Base-by-base conservation (phyloP, 2,888 invertebrate species). In the Lacanobia oleracea region DNA sequence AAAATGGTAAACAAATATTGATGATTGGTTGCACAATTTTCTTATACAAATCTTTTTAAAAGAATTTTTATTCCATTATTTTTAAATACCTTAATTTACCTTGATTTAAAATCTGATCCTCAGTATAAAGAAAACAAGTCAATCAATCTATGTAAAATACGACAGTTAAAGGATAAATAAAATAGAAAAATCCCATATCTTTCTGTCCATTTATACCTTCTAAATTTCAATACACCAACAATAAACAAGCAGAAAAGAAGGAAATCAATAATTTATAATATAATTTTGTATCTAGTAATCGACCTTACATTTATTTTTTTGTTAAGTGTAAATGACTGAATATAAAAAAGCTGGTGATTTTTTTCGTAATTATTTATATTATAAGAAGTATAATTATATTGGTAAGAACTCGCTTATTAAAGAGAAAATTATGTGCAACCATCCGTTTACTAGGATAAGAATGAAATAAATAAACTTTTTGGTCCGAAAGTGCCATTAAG, bases 401-500 rank as follows among this genome's bases (percentile, higher is more conserved):
- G 33, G 64, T 74, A 43, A 14, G 48, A 45, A 23, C 51, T 64
- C 0, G 14, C 21, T 51, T 54, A 51, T 54, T 53, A 40, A 21
- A 62, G 12, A 57, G 54, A 53, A 74, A 76, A 57, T 51, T 21
- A 64, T 50, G 80, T 79, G 78, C 80, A 79, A 75, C 64, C 79
- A 75, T 63, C 63, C 43, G 14, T 75, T 70, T 43, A 63, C 18
- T 77, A 73, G 18, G 48, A 54, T 64, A 73, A 21, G 18, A 43
- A 54, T 65, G 33, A 33, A 21, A 74, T 60, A 43, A 67, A 27
- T 62, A 62, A 50, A 56, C 14, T 33, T 16, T 63, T 63, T 71
- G 82, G 80, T 68, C 63, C 67, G 62, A 43, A 68, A 70, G 82
- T 81, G 75, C 75, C 82, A 81, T 78, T 78, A 67, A 12, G n/a